phyloP scores from a whole-genome alignment of 2,113 vertebrate species.

The Ramphastos sulfuratus region DNA sequence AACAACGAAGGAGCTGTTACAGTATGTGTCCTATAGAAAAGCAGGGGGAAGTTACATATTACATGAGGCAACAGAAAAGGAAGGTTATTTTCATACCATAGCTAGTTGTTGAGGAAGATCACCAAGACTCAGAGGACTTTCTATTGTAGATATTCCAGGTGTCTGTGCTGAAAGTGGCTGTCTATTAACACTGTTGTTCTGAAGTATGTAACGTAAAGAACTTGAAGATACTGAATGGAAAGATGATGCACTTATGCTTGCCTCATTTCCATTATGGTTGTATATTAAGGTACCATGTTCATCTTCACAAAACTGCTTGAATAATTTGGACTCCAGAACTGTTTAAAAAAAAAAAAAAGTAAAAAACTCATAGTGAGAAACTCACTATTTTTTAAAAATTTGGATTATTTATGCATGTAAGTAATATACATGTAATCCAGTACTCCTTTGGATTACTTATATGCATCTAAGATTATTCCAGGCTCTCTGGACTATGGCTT shows the following conservation, averaged over 20 bases:
- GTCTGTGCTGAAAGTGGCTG: conserved; percentile 33
- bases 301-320: conserved; percentile 91
- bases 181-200: conserved; percentile 8
- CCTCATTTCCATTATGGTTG: conserved; percentile 77
- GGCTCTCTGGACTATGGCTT: neutral
- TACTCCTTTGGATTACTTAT: neutral
- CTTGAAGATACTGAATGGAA: conserved; percentile 36
- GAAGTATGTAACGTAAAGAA: conserved; percentile 10
- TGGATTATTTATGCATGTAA: neutral
- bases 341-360: conserved; percentile 51
- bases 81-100: conserved; percentile 50
- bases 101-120: conserved; percentile 5
- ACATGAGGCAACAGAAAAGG: neutral
- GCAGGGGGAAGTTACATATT: neutral
- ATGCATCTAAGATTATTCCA: neutral
- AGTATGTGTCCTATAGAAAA: neutral
- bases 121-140: neutral
- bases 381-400: neutral
- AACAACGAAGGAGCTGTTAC: neutral
- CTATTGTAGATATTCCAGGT: conserved; percentile 24
- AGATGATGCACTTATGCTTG: conserved; percentile 55
- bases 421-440: neutral
- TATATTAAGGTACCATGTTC: conserved; percentile 85
- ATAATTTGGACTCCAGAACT: conserved; percentile 89
- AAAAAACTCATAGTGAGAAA: neutral